Conservation (phyloP, 2,113 vertebrate species). For the Alectura lathami region DNA sequence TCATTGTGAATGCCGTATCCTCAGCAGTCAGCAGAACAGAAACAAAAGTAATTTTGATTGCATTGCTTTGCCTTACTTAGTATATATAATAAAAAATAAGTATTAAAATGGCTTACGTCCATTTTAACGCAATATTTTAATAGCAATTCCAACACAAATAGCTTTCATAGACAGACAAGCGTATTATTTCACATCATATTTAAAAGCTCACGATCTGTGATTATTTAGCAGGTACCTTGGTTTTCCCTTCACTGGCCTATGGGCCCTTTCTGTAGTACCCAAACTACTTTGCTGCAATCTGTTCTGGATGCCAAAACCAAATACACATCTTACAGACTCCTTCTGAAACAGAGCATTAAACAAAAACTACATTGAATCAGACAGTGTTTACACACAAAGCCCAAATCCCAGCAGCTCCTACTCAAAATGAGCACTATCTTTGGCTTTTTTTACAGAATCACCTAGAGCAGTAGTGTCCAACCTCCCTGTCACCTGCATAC, state of each 20-base stretch:
- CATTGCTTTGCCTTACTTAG: neutral
- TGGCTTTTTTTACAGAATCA: neutral
- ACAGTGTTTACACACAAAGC: neutral
- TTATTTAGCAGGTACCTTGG: neutral
- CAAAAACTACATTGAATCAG: neutral
- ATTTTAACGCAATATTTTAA: neutral
- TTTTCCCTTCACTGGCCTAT: neutral
- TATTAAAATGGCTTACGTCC: neutral
- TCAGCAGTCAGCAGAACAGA: neutral
- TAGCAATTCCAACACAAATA: neutral
- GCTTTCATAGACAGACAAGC: neutral
- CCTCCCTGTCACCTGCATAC: too few species aligned
- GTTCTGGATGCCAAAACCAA: neutral
- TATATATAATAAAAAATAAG: neutral
- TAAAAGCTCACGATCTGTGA: neutral
- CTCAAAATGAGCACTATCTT: neutral
- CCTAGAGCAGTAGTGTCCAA: neutral
- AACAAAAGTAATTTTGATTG: neutral
- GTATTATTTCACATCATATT: neutral
- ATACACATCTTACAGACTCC: neutral
- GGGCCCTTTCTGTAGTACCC: neutral
- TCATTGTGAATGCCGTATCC: neutral
- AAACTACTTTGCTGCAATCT: neutral
- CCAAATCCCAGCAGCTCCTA: neutral
- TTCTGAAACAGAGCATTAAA: neutral